A percentile compares a stretch with the other conserved stretches of the same genome.
Conservation (phyloP, 2,797 vertebrate species). For the Sparus aurata region DNA sequence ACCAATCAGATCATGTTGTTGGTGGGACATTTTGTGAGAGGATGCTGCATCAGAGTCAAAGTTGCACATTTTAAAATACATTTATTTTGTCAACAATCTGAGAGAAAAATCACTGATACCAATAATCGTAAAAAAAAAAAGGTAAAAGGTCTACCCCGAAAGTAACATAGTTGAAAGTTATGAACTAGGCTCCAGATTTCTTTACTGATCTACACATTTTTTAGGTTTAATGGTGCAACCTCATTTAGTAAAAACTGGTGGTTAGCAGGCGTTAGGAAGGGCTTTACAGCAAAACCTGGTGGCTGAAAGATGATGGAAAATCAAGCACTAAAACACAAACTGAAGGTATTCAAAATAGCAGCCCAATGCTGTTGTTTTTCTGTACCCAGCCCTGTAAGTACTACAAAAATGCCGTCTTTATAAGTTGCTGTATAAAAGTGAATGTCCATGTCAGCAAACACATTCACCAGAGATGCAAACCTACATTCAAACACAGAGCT, state of each 20-base stretch:
- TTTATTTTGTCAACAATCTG: too few relatives aligned
- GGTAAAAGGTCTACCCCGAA: too few relatives aligned
- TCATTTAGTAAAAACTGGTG: not conserved
- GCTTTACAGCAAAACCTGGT: not conserved
- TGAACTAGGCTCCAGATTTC: too few relatives aligned
- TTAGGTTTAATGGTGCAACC: not conserved
- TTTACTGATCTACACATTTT: too few relatives aligned
- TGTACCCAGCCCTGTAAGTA: slow-evolving; percentile 52
- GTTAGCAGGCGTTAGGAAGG: not conserved
- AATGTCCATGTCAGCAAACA: slow-evolving; percentile 13
- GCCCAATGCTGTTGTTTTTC: not conserved
- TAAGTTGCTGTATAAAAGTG: not conserved
- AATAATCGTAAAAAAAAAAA: too few relatives aligned
- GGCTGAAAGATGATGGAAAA: not conserved
- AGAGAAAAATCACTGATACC: too few relatives aligned
- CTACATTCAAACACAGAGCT: slow-evolving; percentile 59
- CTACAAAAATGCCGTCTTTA: not conserved
- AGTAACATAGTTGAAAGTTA: too few relatives aligned
- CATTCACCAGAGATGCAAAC: slow-evolving; percentile 59
- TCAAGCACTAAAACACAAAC: not conserved
- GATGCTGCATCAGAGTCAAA: too few relatives aligned
- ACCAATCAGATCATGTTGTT: too few relatives aligned
- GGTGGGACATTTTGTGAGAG: too few relatives aligned
- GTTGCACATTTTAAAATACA: too few relatives aligned
- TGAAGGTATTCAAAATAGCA: not conserved